Percentiles rank a stretch among this genome's conserved stretches.
Evolutionary conservation across 1,140 invertebrate genomes (phyloP).

Genomic region (Daktulosphaira vitifoliae): DNA sequence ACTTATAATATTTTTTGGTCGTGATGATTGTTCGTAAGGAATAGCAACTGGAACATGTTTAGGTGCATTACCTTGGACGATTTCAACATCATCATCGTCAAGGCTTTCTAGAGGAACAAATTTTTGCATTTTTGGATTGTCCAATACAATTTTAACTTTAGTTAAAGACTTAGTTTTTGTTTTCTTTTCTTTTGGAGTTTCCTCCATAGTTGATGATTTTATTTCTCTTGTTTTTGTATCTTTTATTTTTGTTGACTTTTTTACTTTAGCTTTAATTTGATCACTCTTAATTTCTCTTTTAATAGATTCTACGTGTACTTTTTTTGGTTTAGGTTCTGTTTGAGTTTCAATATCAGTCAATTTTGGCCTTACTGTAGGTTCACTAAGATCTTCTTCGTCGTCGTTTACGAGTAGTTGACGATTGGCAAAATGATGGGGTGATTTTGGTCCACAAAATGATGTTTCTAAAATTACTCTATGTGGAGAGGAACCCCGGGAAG

Average conservation of each 20-base stretch:
- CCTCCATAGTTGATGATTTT: slow-evolving; percentile 9
- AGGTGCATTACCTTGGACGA: slow-evolving; percentile 18
- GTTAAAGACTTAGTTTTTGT: not conserved
- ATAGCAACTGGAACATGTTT: slow-evolving; percentile 7
- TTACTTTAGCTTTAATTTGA: slow-evolving; percentile 23
- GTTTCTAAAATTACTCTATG: slow-evolving; percentile 81
- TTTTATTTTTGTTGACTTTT: slow-evolving; percentile 5
- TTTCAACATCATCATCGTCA: slow-evolving; percentile 32
- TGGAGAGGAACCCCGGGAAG: slow-evolving; percentile 68
- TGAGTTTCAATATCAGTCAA: slow-evolving; percentile 19
- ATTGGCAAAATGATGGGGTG: slow-evolving; percentile 39
- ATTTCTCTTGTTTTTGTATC: slow-evolving; percentile 6
- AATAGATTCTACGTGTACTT: slow-evolving; percentile 7
- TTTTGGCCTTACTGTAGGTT: slow-evolving; percentile 20
- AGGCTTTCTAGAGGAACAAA: slow-evolving; percentile 36
- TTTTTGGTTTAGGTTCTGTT: slow-evolving; percentile 15
- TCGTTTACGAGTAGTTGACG: slow-evolving; percentile 7
- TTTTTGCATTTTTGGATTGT: slow-evolving; percentile 34
- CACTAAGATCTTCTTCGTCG: slow-evolving; percentile 29
- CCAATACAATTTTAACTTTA: slow-evolving; percentile 17
- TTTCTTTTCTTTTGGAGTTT: slow-evolving; percentile 13
- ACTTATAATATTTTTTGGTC: not conserved
- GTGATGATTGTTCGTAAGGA: not conserved
- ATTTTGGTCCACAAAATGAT: slow-evolving; percentile 76
- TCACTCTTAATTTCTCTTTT: slow-evolving; percentile 21